These are phyloP conservation scores for Dermolepida albohirtum DNA, from an alignment of 2,888 invertebrate genomes.

Conservation along the genomic window DNA sequence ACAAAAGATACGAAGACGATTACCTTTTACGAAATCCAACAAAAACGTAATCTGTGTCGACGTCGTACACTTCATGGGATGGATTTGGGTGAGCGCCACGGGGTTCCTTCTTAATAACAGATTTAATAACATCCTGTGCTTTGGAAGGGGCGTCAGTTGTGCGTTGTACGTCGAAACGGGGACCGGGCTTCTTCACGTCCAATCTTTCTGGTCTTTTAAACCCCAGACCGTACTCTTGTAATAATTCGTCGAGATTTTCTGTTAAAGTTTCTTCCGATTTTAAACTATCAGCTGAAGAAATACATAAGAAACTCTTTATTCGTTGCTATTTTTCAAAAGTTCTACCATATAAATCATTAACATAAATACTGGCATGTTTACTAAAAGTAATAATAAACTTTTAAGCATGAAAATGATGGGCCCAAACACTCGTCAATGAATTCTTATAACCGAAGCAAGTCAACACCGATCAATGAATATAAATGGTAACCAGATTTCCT, in stretches of 20 bases:
- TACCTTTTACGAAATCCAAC: slow-evolving; percentile 81
- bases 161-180: slow-evolving; percentile 77
- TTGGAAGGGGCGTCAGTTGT: slow-evolving; percentile 8
- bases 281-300: slow-evolving; percentile 28
- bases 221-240: slow-evolving; percentile 76
- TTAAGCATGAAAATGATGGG: no score
- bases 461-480: no score
- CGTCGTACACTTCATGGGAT: slow-evolving; percentile 65
- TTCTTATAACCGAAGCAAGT: no score
- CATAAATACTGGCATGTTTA: no score
- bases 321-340: no score
- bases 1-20: no score
- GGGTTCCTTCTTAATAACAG: slow-evolving; percentile 64
- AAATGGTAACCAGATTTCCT: no score
- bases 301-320: no score
- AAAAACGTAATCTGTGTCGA: slow-evolving; percentile 84
- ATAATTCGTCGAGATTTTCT: slow-evolving; percentile 70
- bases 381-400: no score
- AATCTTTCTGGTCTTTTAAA: slow-evolving; percentile 90
- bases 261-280: slow-evolving; percentile 49
- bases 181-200: slow-evolving; percentile 96
- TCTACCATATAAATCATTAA: no score
- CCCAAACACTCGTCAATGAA: no score
- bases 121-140: slow-evolving; percentile 44
- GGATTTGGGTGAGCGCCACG: slow-evolving; percentile 60